Evolutionary conservation across 2,113 vertebrate genomes (phyloP), one percentile per base, ranked within the genome.

Genomic region (Deroptyus accipitrinus): DNA sequence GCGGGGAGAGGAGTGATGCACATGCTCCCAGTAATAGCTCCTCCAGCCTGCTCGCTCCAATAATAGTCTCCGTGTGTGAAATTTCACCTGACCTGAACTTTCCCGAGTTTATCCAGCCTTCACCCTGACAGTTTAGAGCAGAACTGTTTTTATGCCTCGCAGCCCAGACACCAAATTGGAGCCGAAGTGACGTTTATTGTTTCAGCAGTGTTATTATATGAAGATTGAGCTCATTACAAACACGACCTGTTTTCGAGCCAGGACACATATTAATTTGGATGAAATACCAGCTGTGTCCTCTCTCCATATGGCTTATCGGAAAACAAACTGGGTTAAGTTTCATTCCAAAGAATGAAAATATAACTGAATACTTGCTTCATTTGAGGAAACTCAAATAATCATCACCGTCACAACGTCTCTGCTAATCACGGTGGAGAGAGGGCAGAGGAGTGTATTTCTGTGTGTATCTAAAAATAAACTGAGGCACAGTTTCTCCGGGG

Each of bases 31-130:
- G 2, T n/a, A 54, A 61, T 17, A 82, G 76, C 85, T 86, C 61
- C 80, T 84, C 42, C 83, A 74, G 51, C 16, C 66, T 87, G 44
- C 75, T 88, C 6, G 0, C 86, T 77, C 90, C 74, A 52, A 83
- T 80, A 83, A 92, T 23, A 61, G 70, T 37, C 90, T 75, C 80
- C 5, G 23, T 48, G 90, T 75, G 87, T 46, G 66, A 93, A 75
- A 91, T 62, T 94, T 96, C 95, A 94, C 93, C 93, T 86, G 91
- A 93, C 91, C 91, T 91, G 91, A 94, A 91, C 91, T 86, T 48
- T 72, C 72, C 17, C 5, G 1, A 93, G 88, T 86, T 83, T 83
- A 55, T 80, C 41, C 91, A 96, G 61, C 85, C 67, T 74, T 93
- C 81, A 62, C 51, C 51, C 87, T 79, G 86, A 70, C 88, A 67